These are phyloP conservation scores for Diarsia rubi DNA, from an alignment of 2,888 invertebrate species.

Conservation along the genomic window DNA sequence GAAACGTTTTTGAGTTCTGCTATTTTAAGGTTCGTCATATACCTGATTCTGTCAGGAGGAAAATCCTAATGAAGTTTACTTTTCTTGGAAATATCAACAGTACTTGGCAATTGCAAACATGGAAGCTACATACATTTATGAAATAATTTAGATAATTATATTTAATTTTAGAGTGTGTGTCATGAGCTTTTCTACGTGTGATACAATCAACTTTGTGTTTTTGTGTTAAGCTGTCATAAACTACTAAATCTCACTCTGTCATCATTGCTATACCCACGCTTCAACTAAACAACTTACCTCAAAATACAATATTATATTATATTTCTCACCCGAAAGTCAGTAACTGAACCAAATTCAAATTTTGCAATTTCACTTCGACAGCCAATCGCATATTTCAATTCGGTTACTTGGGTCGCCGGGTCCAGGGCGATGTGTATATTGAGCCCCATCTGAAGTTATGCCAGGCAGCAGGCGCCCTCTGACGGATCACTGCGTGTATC, in stretches of 20 bases:
- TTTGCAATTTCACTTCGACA: not conserved
- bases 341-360: slow-evolving; percentile 13
- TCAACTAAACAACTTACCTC: not conserved
- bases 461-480: slow-evolving; percentile 33
- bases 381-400: slow-evolving; percentile 30
- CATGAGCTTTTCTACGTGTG: not conserved
- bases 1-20: not conserved
- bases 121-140: not conserved
- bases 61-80: not conserved
- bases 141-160: not conserved
- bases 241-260: not conserved
- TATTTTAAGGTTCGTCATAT: not conserved
- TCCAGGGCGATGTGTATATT: slow-evolving; percentile 13
- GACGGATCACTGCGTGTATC: slow-evolving; percentile 28
- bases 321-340: slow-evolving; percentile 18
- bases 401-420: not conserved
- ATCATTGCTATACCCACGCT: not conserved
- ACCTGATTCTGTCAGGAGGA: not conserved
- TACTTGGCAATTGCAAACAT: not conserved
- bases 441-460: slow-evolving; percentile 19
- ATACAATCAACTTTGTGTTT: not conserved
- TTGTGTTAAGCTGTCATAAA: not conserved
- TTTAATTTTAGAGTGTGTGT: not conserved
- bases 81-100: not conserved
- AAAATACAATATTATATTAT: not conserved